A percentile compares a stretch with the other conserved stretches of the same genome.
Conservation (phyloP, 2,113 vertebrate genomes). For the Trematocara macrostoma region DNA sequence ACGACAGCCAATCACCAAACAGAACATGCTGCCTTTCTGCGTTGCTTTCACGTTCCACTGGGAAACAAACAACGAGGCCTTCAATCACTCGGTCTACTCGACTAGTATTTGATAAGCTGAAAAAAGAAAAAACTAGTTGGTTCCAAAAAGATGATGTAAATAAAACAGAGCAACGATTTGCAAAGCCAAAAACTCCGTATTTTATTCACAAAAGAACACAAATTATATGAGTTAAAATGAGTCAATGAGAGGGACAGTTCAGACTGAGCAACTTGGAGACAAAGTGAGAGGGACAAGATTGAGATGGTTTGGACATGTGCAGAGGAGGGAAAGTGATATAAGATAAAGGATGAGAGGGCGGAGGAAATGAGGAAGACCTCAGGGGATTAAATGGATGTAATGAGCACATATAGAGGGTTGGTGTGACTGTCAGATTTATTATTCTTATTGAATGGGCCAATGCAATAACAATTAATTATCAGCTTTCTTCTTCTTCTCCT, state of each 20-base stretch:
- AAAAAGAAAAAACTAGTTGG: neutral
- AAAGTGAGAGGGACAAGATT: neutral
- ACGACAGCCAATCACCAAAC: constrained; percentile 28
- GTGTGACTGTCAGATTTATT: neutral
- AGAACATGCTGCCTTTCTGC: neutral
- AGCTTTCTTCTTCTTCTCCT: neutral
- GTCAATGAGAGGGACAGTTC: neutral
- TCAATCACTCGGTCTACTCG: neutral
- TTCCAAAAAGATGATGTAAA: neutral
- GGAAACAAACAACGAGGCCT: neutral
- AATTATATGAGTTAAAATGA: neutral
- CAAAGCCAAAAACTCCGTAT: neutral
- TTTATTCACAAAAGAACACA: neutral
- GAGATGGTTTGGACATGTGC: neutral
- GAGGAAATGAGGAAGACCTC: neutral
- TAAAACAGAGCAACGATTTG: neutral
- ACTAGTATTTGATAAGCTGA: neutral
- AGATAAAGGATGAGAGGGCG: neutral
- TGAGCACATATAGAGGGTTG: neutral
- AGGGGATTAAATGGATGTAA: neutral
- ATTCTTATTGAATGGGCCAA: neutral
- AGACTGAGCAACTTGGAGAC: neutral
- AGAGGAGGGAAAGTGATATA: neutral
- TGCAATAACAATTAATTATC: neutral
- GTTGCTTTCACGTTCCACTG: neutral